Percentiles rank a stretch among this genome's conserved stretches.
phyloP scores from a whole-genome alignment of 2,113 vertebrate species.

The Hippopotamus amphibius region DNA sequence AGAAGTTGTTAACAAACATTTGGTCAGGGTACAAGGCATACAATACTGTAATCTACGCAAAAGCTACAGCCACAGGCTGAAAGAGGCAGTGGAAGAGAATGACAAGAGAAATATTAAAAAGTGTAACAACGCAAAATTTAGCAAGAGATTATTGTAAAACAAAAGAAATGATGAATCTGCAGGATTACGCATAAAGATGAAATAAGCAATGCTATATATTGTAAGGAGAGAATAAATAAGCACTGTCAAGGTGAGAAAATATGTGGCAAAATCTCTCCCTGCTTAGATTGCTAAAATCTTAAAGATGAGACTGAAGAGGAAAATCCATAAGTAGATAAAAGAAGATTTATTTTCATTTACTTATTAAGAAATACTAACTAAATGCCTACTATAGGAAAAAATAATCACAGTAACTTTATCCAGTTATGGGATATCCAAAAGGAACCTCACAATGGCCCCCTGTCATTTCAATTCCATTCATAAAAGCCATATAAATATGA shows the following conservation, averaged over 20 bases:
- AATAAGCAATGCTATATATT: background rate
- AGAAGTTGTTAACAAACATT: constrained; percentile 18
- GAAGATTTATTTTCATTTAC: constrained; percentile 26
- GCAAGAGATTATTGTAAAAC: background rate
- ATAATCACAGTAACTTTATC: background rate
- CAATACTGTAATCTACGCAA: background rate
- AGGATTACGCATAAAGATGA: constrained; percentile 8
- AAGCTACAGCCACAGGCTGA: background rate
- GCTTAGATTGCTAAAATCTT: background rate
- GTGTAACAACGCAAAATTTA: background rate
- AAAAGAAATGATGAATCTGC: background rate
- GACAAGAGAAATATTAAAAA: background rate
- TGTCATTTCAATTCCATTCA: background rate
- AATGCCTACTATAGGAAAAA: background rate
- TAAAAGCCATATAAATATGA: background rate
- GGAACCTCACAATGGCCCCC: background rate
- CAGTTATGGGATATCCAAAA: background rate
- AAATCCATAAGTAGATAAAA: background rate
- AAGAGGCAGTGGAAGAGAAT: background rate
- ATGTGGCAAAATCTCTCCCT: background rate
- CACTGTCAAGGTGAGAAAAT: background rate
- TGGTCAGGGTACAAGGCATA: background rate
- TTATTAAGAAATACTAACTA: constrained; percentile 10
- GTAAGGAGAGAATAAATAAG: constrained; percentile 19
- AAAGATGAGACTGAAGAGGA: background rate